Evolutionary conservation across 1,140 invertebrate species (phyloP), one percentile per base, ranked within the genome.

Genomic region (Anoplophora glabripennis): DNA sequence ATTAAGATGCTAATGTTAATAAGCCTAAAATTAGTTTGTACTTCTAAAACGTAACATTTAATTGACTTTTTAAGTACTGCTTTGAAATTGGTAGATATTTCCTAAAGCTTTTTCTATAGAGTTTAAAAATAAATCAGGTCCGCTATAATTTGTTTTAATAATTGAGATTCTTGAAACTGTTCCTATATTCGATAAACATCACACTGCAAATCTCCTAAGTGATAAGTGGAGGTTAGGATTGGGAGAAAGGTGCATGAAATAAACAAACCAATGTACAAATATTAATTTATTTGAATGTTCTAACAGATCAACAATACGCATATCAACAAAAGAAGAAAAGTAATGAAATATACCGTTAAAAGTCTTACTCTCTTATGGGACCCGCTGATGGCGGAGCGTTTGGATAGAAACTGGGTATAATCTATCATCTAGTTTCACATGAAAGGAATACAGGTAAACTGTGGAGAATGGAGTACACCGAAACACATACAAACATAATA

Each of bases 301-400:
- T 69, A 69, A 69, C 67, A 69, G 65, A 65, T 69, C 67, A 69
- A 69, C 67, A 69, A 69, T 68, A 68, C 63, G 65, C 63, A 65
- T 59, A 68, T 66, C 57, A 67, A 64, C 62, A 69, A 61, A 66
- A 65, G 56, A 53, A 67, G 33, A 47, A 47, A 28, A 18, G 11
- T 45, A 36, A 56, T 46, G 53, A 45, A 46, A 35, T 35, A 18
- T n/a, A 51, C 37, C n/a, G n/a, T 56, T 28, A 57, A 57, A 57
- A 57, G 56, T 57, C 56, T 57, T 49, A 33, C 42, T 57, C 46
- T 57, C 56, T 38, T 57, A 35, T 21, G 18, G 17, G 45, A 40
- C 35, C n/a, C 35, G 41, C 46, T 11, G 12, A 21, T n/a, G 15
- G 15, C 38, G 14, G 11, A 3, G 11, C 14, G 8, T n/a, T 40